phyloP scores from a whole-genome alignment of 2,888 invertebrate genomes.

The Baccha elongata region DNA sequence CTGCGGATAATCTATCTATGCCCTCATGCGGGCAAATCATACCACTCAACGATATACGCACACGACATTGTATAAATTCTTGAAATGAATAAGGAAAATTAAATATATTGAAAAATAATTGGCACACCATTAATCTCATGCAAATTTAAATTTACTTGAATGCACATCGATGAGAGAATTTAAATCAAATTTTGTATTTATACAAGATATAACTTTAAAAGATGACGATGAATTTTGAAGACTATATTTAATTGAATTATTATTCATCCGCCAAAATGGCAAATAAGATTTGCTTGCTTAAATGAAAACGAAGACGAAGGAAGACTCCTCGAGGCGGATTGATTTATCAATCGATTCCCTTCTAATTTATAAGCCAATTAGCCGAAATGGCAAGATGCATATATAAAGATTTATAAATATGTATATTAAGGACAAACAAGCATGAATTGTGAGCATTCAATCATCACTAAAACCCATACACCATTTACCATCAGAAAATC shows the following conservation, averaged over 20 bases:
- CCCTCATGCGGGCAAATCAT: conserved; percentile 43
- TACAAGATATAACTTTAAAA: neutral
- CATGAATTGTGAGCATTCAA: conserved; percentile 66
- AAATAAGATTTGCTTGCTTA: conserved; percentile 7
- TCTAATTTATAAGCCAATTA: conserved; percentile 74
- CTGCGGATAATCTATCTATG: conserved; percentile 14
- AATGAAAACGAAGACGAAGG: neutral
- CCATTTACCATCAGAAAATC: conserved; percentile 55
- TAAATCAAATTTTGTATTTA: conserved; percentile 47
- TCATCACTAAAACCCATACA: conserved; percentile 57
- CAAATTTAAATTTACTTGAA: conserved; percentile 56
- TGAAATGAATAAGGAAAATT: neutral
- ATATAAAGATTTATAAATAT: neutral
- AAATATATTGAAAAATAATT: conserved; percentile 59
- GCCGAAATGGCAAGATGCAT: conserved; percentile 55
- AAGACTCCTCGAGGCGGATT: conserved; percentile 47
- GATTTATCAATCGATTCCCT: conserved; percentile 74
- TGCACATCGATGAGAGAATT: conserved; percentile 58
- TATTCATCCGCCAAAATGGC: conserved; percentile 45
- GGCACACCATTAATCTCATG: conserved; percentile 58
- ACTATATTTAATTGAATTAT: conserved; percentile 58
- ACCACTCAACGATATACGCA: neutral
- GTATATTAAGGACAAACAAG: conserved; percentile 10
- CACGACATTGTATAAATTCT: conserved; percentile 19
- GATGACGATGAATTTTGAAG: conserved; percentile 17